Conservation (phyloP, 2,888 invertebrate genomes). For the Deroplatys truncata region DNA sequence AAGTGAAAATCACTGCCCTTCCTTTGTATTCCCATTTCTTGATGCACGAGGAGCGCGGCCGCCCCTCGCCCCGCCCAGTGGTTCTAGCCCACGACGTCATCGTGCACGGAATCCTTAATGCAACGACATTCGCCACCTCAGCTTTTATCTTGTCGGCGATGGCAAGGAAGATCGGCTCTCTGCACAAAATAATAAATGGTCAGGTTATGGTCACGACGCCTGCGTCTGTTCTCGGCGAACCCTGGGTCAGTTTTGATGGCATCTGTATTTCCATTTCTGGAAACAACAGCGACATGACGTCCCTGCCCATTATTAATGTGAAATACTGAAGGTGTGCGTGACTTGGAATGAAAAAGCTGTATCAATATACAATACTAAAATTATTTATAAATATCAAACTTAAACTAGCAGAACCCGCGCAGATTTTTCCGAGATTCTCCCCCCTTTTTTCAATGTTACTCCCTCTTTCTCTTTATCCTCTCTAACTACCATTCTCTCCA, state of each 20-base stretch:
- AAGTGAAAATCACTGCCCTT: background rate
- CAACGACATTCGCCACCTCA: background rate
- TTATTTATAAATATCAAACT: too few relatives aligned
- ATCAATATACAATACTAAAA: too few relatives aligned
- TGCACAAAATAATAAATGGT: background rate
- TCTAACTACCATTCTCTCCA: too few relatives aligned
- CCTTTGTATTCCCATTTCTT: background rate
- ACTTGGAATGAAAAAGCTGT: too few relatives aligned
- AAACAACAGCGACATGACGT: background rate
- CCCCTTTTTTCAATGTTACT: too few relatives aligned
- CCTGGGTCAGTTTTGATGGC: background rate
- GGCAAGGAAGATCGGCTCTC: background rate
- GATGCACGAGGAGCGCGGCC: background rate
- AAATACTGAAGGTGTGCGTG: too few relatives aligned
- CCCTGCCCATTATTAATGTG: too few relatives aligned
- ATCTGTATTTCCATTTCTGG: background rate
- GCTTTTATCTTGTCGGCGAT: background rate
- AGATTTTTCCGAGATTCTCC: too few relatives aligned
- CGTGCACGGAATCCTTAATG: background rate
- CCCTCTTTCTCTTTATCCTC: too few relatives aligned
- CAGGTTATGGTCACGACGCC: background rate
- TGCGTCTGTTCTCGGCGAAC: background rate
- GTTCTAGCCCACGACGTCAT: background rate
- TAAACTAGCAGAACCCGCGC: too few relatives aligned
- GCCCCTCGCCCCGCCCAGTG: background rate